Evolutionary conservation across 2,888 invertebrate species (phyloP).

Genomic region (Agelastica alni): DNA sequence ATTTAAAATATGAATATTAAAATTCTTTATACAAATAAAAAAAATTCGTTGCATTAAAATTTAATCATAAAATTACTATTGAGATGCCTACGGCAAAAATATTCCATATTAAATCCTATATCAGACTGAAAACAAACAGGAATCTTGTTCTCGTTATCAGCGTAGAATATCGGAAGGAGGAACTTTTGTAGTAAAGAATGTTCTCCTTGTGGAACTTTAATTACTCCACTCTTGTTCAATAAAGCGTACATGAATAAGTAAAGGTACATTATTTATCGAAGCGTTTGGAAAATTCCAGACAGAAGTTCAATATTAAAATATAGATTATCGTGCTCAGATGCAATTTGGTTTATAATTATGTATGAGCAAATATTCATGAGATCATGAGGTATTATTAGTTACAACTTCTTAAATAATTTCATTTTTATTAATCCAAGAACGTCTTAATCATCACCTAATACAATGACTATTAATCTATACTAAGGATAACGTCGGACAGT

Average conservation of each 20-base stretch:
- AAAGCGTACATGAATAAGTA: slow-evolving; percentile 48
- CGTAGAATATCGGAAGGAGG: slow-evolving; percentile 9
- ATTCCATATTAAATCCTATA: slow-evolving; percentile 15
- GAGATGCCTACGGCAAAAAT: slow-evolving; percentile 10
- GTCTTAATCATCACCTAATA: no score
- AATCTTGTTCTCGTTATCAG: slow-evolving; percentile 15
- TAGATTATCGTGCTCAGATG: slow-evolving; percentile 28
- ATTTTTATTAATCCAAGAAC: no score
- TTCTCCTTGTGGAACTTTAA: slow-evolving; percentile 36
- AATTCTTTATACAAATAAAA: background rate
- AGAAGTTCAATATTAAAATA: slow-evolving; percentile 49
- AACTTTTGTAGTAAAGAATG: slow-evolving; percentile 15
- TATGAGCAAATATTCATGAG: no score
- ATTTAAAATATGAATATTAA: no score
- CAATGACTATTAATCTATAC: no score
- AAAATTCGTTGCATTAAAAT: background rate
- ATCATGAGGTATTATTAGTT: no score
- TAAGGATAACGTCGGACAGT: no score
- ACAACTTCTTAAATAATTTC: no score
- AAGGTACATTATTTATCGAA: slow-evolving; percentile 47
- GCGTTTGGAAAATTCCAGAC: slow-evolving; percentile 48
- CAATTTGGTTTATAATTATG: background rate
- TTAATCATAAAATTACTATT: slow-evolving; percentile 9
- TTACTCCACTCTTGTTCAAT: slow-evolving; percentile 45
- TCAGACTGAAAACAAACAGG: slow-evolving; percentile 15